These are phyloP conservation scores for Melanotaenia trifasciata DNA, from an alignment of 2,797 vertebrate genomes.

Conservation along the genomic window DNA sequence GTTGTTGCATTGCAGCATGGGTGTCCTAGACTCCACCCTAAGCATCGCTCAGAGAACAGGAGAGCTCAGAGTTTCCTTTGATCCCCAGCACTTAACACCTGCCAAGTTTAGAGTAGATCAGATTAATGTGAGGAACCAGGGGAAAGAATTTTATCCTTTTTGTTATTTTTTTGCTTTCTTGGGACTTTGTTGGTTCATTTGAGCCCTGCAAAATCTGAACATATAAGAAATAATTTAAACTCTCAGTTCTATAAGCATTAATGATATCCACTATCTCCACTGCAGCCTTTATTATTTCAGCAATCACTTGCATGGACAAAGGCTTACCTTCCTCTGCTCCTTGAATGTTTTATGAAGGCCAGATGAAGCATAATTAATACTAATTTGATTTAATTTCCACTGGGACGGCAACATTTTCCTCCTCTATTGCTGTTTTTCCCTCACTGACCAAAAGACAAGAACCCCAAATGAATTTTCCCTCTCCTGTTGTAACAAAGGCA, in stretches of 20 bases:
- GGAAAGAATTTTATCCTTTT: not conserved
- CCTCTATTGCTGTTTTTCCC: constrained; percentile 60
- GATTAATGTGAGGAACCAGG: not conserved
- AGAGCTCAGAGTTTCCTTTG: not conserved
- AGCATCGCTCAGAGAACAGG: not conserved
- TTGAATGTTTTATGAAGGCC: constrained; percentile 73
- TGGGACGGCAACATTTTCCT: constrained; percentile 38
- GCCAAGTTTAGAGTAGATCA: not conserved
- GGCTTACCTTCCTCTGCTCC: constrained; percentile 54
- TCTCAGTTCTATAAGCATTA: constrained; percentile 15
- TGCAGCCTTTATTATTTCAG: constrained; percentile 63
- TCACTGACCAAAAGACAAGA: constrained; percentile 56
- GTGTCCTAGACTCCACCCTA: not conserved
- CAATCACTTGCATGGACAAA: constrained; percentile 64
- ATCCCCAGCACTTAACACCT: not conserved
- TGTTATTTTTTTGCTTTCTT: not conserved
- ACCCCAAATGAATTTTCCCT: constrained; percentile 50
- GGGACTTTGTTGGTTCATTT: constrained; percentile 9
- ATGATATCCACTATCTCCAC: constrained; percentile 40
- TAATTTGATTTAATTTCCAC: constrained; percentile 74
- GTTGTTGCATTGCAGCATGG: not conserved
- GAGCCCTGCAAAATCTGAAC: constrained; percentile 13
- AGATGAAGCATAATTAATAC: constrained; percentile 81
- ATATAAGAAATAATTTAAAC: constrained; percentile 1
- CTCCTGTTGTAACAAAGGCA: constrained; percentile 62